phyloP scores from a whole-genome alignment of 2,113 vertebrate genomes.

The Hepsetus odoe region DNA sequence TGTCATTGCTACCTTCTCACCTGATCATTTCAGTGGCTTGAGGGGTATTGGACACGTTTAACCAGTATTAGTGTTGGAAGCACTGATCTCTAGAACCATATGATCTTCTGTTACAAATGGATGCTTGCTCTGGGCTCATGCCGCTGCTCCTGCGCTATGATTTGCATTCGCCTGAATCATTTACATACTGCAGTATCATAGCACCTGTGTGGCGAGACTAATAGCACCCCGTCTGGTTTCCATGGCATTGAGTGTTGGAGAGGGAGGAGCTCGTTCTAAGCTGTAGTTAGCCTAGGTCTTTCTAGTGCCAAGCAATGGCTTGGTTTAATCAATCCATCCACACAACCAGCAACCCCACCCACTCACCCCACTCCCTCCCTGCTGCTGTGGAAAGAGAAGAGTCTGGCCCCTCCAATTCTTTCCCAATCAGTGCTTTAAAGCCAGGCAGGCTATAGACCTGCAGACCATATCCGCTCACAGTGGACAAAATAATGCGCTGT shows the following conservation, averaged over 20 bases:
- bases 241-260: constrained; percentile 25
- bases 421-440: constrained; percentile 14
- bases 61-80: too few species aligned
- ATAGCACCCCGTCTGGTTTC: constrained; percentile 41
- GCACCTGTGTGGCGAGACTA: constrained; percentile 39
- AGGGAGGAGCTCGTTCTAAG: constrained; percentile 17
- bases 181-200: constrained; percentile 47
- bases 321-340: constrained; percentile 28
- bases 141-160: constrained; percentile 22
- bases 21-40: background rate
- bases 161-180: constrained; percentile 46
- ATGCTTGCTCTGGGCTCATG: background rate
- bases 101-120: background rate
- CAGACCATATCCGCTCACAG: constrained; percentile 20
- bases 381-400: background rate
- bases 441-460: background rate
- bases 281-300: constrained; percentile 12
- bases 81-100: background rate
- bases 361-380: background rate
- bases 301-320: constrained; percentile 7
- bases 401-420: constrained; percentile 3
- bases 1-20: background rate
- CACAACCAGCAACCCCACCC: background rate
- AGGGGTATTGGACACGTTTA: background rate
- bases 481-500: constrained; percentile 28